Percentiles rank a stretch among this genome's conserved stretches.
Evolutionary conservation across 2,797 vertebrate species (phyloP).

Genomic region (Lepilemur septentrionalis): DNA sequence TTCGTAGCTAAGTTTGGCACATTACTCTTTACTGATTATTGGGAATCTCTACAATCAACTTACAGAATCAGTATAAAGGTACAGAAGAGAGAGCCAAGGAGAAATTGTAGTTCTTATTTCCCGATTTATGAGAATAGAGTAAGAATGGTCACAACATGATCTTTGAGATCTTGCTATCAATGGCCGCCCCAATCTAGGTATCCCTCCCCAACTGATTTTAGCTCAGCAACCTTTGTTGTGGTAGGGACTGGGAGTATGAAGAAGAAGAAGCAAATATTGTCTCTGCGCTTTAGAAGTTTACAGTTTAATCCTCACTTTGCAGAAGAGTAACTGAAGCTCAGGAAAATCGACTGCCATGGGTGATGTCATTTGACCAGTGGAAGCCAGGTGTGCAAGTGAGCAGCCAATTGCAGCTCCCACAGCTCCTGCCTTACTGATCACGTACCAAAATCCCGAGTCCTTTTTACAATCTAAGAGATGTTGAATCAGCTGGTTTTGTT

Average conservation of each 20-base stretch:
- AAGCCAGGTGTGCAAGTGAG: not conserved
- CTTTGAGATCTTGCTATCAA: not conserved
- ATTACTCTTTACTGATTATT: not conserved
- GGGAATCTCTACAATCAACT: not conserved
- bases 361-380: not conserved
- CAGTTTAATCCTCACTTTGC: not conserved
- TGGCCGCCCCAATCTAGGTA: no score
- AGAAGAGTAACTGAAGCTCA: not conserved
- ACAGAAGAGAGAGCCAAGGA: not conserved
- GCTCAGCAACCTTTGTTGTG: not conserved
- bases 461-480: not conserved
- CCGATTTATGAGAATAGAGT: not conserved
- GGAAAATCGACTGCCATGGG: not conserved
- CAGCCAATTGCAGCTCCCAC: not conserved
- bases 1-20: not conserved
- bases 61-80: not conserved
- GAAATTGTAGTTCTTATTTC: not conserved
- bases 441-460: not conserved
- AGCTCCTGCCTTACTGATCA: not conserved
- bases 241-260: not conserved
- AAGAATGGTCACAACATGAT: not conserved
- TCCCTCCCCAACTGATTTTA: not conserved
- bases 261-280: not conserved
- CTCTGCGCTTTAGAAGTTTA: not conserved
- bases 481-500: not conserved